phyloP scores from a whole-genome alignment of 1,140 invertebrate genomes.

The Cydia splendana region DNA sequence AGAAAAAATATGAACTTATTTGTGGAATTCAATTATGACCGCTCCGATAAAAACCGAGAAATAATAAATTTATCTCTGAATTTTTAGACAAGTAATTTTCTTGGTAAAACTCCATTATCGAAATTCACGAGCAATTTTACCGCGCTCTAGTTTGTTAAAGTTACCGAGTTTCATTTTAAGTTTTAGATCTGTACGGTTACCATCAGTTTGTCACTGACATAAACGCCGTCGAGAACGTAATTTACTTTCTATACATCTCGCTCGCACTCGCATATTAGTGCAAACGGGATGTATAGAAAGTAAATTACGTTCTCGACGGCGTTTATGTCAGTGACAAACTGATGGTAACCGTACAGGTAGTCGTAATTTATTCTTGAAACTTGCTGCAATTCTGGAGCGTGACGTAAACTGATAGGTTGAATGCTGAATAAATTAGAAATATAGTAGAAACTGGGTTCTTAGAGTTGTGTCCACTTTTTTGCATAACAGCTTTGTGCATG shows the following conservation, averaged over 20 bases:
- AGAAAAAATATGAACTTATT: conserved; percentile 9
- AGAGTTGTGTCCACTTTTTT: background rate
- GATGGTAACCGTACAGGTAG: too few relatives aligned
- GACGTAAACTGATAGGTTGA: background rate
- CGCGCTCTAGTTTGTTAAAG: background rate
- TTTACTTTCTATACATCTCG: too few relatives aligned
- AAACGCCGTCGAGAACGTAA: too few relatives aligned
- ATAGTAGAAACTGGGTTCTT: too few relatives aligned
- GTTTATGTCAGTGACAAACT: too few relatives aligned
- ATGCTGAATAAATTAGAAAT: too few relatives aligned
- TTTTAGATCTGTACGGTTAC: too few relatives aligned
- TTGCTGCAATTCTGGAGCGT: background rate
- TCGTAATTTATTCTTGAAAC: background rate
- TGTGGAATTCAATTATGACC: conserved; percentile 2
- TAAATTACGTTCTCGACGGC: too few relatives aligned
- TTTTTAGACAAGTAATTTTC: background rate
- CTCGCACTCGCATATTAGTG: too few relatives aligned
- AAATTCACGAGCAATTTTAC: background rate
- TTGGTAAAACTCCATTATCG: background rate
- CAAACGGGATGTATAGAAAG: too few relatives aligned
- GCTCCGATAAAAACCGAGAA: conserved; percentile 12
- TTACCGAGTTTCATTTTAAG: background rate
- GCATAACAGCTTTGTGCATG: too few relatives aligned
- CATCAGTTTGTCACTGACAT: too few relatives aligned
- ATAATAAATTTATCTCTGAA: background rate